A percentile compares a stretch with the other conserved stretches of the same genome.
phyloP scores from a whole-genome alignment of 2,113 vertebrate genomes.

The Paedocypris sp. region DNA sequence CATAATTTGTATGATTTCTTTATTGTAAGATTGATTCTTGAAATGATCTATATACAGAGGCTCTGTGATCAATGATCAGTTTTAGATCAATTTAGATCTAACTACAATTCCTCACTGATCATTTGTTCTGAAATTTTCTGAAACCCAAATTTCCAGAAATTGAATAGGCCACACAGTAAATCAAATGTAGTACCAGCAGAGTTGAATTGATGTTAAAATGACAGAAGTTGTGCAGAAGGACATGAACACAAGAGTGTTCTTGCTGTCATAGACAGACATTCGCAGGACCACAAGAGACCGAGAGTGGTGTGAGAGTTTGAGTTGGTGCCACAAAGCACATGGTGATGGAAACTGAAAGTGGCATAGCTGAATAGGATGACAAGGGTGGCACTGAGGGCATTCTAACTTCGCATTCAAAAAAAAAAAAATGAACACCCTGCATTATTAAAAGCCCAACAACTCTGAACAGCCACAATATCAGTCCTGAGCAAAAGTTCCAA shows the following conservation, averaged over 20 bases:
- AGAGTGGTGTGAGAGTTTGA: background rate
- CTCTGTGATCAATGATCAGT: no score
- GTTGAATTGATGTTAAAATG: background rate
- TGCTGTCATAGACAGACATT: background rate
- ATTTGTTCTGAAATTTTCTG: no score
- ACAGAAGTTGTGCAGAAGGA: constrained; percentile 16
- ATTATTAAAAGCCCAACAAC: constrained; percentile 52
- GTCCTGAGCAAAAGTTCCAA: background rate
- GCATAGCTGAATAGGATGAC: constrained; percentile 45
- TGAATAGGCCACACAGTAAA: no score
- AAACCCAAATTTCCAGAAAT: no score
- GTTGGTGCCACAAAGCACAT: constrained; percentile 10
- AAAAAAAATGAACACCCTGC: constrained; percentile 45
- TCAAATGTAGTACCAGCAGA: no score
- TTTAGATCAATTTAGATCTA: no score
- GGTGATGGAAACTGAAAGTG: constrained; percentile 43
- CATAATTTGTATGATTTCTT: no score
- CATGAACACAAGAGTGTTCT: constrained; percentile 5
- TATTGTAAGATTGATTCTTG: no score
- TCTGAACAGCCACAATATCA: no score
- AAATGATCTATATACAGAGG: no score
- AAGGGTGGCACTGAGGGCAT: constrained; percentile 43
- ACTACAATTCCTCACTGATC: no score
- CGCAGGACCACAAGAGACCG: constrained; percentile 1
- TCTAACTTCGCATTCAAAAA: constrained; percentile 47